phyloP scores from a whole-genome alignment of 2,888 invertebrate species.

The Drosophila affinis region DNA sequence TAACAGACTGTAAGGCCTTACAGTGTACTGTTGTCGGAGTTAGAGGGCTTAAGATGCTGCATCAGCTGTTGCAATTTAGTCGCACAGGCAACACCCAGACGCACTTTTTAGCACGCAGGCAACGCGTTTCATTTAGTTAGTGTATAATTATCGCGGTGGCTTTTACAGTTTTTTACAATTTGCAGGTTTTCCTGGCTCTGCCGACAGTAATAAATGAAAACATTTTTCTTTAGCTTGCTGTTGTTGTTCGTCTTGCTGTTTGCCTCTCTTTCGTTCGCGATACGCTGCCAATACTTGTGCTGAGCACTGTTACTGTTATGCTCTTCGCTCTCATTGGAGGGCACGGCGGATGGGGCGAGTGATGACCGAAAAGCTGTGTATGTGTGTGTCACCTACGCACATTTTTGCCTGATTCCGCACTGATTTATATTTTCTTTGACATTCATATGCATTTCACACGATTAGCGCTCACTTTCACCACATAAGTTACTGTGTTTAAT shows the following conservation, averaged over 20 bases:
- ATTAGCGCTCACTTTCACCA: slow-evolving; percentile 33
- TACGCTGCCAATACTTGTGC: slow-evolving; percentile 50
- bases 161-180: slow-evolving; percentile 49
- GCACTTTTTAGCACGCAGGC: slow-evolving; percentile 44
- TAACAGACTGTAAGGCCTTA: slow-evolving; percentile 42
- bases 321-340: slow-evolving; percentile 72
- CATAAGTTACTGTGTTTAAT: slow-evolving; percentile 37
- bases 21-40: slow-evolving; percentile 45
- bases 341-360: slow-evolving; percentile 58
- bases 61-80: slow-evolving; percentile 77
- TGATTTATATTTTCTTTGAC: slow-evolving; percentile 46
- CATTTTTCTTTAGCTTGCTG: slow-evolving; percentile 70
- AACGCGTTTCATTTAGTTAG: slow-evolving; percentile 38
- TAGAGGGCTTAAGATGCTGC: slow-evolving; percentile 44
- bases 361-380: slow-evolving; percentile 69
- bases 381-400: slow-evolving; percentile 59
- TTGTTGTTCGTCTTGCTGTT: slow-evolving; percentile 70
- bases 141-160: slow-evolving; percentile 59
- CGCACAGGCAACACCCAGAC: slow-evolving; percentile 52
- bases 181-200: slow-evolving; percentile 56
- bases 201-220: slow-evolving; percentile 74
- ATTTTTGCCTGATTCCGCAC: slow-evolving; percentile 45
- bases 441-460: slow-evolving; percentile 57
- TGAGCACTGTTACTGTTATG: slow-evolving; percentile 75
- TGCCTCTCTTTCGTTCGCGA: slow-evolving; percentile 67